A percentile compares a stretch with the other conserved stretches of the same genome.
Evolutionary conservation across 35 echinoderm and acorn worm species (phyloP).

Genomic region (Heliocidaris erythrogramma): DNA sequence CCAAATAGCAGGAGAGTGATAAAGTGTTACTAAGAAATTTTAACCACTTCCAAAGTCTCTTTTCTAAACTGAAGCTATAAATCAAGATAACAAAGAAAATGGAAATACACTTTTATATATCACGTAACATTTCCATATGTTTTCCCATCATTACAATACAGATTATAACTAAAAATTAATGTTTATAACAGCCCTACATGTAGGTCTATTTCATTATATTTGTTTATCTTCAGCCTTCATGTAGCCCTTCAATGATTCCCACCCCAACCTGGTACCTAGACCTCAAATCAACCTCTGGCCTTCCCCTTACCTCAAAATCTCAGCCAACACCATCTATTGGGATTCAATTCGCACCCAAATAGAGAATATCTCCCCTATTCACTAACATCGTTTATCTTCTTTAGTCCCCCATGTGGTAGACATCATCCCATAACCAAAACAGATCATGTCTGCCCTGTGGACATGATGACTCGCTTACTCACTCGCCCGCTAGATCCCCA

Average conservation of each 20-base stretch:
- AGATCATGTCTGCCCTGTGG: conserved; percentile 39
- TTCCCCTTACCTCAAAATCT: neutral
- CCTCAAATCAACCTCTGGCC: neutral
- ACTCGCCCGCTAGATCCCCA: neutral
- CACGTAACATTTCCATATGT: neutral
- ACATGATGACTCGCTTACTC: neutral
- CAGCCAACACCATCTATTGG: neutral
- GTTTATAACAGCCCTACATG: neutral
- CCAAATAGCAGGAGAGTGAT: too few relatives aligned
- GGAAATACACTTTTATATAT: neutral
- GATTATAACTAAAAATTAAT: neutral
- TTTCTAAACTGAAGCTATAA: too few relatives aligned
- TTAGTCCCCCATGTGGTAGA: neutral
- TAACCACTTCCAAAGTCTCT: too few relatives aligned
- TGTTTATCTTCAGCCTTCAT: neutral
- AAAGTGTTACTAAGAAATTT: too few relatives aligned
- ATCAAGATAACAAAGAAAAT: too few relatives aligned
- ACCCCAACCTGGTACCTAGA: neutral
- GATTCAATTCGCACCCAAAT: conserved; percentile 20
- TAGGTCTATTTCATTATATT: neutral
- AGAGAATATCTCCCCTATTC: conserved; percentile 3
- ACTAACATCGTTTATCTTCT: neutral
- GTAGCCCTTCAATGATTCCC: too few relatives aligned
- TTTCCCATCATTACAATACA: neutral
- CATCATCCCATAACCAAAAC: conserved; percentile 33